A percentile compares a stretch with the other conserved stretches of the same genome.
These are phyloP conservation scores for Cheilinus undulatus DNA, from an alignment of 2,113 vertebrate genomes.

Conservation along the genomic window DNA sequence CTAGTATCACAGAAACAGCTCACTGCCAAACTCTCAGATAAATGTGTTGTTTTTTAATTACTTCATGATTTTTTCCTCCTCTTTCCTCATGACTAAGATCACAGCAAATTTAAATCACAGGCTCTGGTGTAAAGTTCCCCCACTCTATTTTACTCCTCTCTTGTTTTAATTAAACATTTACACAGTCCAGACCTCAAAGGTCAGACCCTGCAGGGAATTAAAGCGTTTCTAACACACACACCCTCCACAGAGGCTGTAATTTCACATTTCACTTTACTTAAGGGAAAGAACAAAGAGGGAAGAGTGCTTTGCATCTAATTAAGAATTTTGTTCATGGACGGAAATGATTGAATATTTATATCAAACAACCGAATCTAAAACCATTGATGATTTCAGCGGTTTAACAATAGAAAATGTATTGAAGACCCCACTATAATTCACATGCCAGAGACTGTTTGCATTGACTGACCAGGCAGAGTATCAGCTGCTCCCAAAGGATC, in stretches of 20 bases:
- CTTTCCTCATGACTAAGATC: constrained; percentile 28
- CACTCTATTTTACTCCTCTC: constrained; percentile 13
- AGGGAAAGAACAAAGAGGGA: background rate
- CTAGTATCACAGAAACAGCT: constrained; percentile 7
- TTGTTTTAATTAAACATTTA: constrained; percentile 69
- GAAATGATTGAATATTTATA: background rate
- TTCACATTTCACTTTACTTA: constrained; percentile 1
- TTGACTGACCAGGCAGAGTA: too few relatives aligned
- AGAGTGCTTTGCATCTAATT: background rate
- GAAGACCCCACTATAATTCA: too few relatives aligned
- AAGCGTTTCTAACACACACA: constrained; percentile 2
- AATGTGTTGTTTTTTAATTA: constrained; percentile 49
- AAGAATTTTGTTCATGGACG: background rate
- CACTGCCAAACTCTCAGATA: constrained; percentile 16
- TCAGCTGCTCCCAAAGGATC: too few relatives aligned
- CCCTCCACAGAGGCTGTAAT: background rate
- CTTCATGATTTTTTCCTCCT: constrained; percentile 6
- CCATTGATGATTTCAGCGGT: background rate
- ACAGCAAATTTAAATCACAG: constrained; percentile 39
- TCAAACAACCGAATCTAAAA: background rate
- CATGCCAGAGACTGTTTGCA: too few relatives aligned
- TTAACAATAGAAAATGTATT: too few relatives aligned
- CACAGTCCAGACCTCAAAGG: constrained; percentile 38
- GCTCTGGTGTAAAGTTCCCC: constrained; percentile 22
- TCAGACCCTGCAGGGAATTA: constrained; percentile 27